A percentile compares a stretch with the other conserved stretches of the same genome.
phyloP scores from a whole-genome alignment of 2,113 vertebrate genomes.

The Odobenus rosmarus region DNA sequence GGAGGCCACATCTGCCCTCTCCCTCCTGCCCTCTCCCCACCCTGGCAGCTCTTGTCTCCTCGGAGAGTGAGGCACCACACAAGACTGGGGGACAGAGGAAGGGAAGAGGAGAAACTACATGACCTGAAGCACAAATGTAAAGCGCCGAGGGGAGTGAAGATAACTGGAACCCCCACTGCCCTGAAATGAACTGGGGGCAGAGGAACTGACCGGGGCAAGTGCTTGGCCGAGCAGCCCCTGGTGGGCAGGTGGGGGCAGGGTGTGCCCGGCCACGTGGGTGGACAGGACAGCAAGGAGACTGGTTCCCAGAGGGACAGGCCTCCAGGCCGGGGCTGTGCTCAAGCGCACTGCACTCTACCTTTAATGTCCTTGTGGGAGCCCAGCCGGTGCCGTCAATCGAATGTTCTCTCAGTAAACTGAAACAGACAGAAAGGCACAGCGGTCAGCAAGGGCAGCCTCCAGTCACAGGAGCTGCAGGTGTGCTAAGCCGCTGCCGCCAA shows the following conservation, averaged over 20 bases:
- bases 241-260: not conserved
- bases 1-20: not conserved
- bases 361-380: conserved; percentile 97
- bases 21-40: not conserved
- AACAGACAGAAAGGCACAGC: conserved; percentile 66
- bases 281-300: fast-evolving
- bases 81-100: not conserved
- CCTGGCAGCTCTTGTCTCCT: not conserved
- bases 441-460: not conserved
- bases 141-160: not conserved
- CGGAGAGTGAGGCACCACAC: not conserved
- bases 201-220: fast-evolving
- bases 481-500: fast-evolving
- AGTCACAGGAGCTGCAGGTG: fast-evolving
- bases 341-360: conserved; percentile 86
- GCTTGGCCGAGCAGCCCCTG: not conserved
- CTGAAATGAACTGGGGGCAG: fast-evolving
- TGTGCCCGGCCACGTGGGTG: not conserved
- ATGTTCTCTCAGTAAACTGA: conserved; percentile 96
- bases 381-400: conserved; percentile 99
- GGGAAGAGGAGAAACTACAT: fast-evolving
- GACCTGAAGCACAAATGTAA: fast-evolving
- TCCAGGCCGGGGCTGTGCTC: not conserved
- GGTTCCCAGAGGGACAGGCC: not conserved
- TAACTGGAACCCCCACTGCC: not conserved